These are phyloP conservation scores for Drosophila persimilis DNA, from an alignment of 1,140 invertebrate species.

Conservation along the genomic window DNA sequence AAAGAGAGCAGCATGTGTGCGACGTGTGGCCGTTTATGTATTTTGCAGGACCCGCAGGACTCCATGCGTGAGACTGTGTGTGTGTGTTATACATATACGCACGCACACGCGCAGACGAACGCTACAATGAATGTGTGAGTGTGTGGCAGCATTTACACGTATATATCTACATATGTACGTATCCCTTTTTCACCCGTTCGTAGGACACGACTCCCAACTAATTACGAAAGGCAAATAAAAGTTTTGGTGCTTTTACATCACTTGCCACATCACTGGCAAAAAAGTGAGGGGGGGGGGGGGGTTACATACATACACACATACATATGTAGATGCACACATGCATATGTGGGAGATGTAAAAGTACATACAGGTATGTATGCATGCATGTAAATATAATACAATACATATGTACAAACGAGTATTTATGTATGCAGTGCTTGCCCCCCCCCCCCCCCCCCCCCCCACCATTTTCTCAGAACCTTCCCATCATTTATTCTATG, in stretches of 20 bases:
- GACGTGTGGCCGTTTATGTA: constrained; percentile 53
- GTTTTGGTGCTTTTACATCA: constrained; percentile 51
- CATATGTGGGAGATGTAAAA: neutral
- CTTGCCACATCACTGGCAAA: constrained; percentile 20
- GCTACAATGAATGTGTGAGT: too few relatives aligned
- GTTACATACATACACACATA: too few relatives aligned
- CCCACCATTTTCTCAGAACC: too few relatives aligned
- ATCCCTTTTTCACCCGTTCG: neutral
- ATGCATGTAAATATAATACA: neutral
- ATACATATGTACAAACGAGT: neutral
- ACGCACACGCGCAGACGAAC: constrained; percentile 42
- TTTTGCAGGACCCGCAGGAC: constrained; percentile 49
- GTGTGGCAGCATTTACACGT: neutral
- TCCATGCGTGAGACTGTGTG: constrained; percentile 11
- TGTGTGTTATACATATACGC: constrained; percentile 23
- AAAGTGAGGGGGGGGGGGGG: too few relatives aligned
- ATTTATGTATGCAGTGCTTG: too few relatives aligned
- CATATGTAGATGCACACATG: too few relatives aligned
- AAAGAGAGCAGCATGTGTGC: neutral
- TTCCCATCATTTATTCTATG: neutral
- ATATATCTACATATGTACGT: constrained; percentile 9
- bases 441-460: too few relatives aligned
- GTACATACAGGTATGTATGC: too few relatives aligned
- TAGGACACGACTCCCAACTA: constrained; percentile 55
- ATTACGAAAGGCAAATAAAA: constrained; percentile 73